Evolutionary conservation across 2,888 invertebrate species (phyloP).

Genomic region (Aleiodes alternator): DNA sequence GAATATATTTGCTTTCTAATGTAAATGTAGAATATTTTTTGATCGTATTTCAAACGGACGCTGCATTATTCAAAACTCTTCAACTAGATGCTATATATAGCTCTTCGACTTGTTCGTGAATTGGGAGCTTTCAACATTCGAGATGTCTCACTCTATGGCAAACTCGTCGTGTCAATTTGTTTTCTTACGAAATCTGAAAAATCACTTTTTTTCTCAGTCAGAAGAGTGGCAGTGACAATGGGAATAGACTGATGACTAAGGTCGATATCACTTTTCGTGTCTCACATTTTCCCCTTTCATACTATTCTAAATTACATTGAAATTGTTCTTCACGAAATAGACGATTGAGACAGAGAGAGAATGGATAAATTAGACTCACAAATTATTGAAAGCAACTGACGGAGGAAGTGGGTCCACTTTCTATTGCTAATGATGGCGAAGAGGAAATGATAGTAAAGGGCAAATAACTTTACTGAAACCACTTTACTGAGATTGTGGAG

Average conservation of each 20-base stretch:
- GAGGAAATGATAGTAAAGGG: background rate
- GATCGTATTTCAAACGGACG: slow-evolving; percentile 47
- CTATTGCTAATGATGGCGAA: slow-evolving; percentile 60
- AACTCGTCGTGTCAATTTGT: slow-evolving; percentile 67
- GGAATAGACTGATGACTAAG: slow-evolving; percentile 17
- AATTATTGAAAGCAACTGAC: slow-evolving; percentile 72
- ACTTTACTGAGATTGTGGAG: slow-evolving; percentile 60
- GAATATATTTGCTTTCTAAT: too few relatives aligned
- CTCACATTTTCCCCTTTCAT: slow-evolving; percentile 18
- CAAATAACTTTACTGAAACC: slow-evolving; percentile 46
- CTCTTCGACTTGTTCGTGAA: background rate
- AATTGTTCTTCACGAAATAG: slow-evolving; percentile 26
- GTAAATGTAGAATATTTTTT: background rate
- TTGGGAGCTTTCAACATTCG: background rate
- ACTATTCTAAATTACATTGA: slow-evolving; percentile 11
- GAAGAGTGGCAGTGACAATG: background rate
- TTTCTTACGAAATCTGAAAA: slow-evolving; percentile 44
- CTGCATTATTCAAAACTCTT: slow-evolving; percentile 71
- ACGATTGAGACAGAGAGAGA: slow-evolving; percentile 9
- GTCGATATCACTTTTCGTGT: slow-evolving; percentile 37
- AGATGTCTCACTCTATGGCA: slow-evolving; percentile 53
- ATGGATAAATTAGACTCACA: slow-evolving; percentile 71
- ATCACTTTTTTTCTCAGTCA: slow-evolving; percentile 13
- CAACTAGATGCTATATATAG: slow-evolving; percentile 9
- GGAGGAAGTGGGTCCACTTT: slow-evolving; percentile 53